Percentiles rank a stretch among this genome's conserved stretches.
These are phyloP conservation scores for Empidonax alnorum DNA, from an alignment of 2,113 vertebrate species.

Conservation along the genomic window DNA sequence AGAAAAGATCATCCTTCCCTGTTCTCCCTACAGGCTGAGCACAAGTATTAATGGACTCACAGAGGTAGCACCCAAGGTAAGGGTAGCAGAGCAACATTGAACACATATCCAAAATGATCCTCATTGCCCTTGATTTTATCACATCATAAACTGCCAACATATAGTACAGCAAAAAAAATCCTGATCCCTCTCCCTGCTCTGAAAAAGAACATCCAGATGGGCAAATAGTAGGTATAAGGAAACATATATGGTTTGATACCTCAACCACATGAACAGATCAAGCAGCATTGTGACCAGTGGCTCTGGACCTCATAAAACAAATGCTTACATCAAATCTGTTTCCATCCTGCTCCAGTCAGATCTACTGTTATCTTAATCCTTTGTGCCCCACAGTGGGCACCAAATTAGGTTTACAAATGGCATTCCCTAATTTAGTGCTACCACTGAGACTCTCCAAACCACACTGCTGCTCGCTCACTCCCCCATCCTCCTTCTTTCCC, in stretches of 20 bases:
- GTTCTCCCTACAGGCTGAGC: neutral
- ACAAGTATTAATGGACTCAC: neutral
- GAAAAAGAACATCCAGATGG: neutral
- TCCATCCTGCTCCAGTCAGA: neutral
- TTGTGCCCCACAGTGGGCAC: neutral
- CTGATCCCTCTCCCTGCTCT: neutral
- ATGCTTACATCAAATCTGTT: neutral
- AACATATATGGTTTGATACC: neutral
- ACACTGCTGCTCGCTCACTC: fast-evolving
- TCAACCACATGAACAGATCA: neutral
- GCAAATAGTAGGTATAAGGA: neutral
- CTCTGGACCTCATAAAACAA: neutral
- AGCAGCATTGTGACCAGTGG: neutral
- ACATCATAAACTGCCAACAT: neutral
- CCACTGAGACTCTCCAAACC: neutral
- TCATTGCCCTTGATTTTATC: neutral
- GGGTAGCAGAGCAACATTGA: neutral
- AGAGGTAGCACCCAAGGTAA: neutral
- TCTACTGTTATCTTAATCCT: neutral
- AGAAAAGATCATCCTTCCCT: neutral
- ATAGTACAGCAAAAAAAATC: neutral
- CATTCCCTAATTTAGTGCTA: neutral
- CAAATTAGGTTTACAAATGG: neutral
- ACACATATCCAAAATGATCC: neutral
- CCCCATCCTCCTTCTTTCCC: neutral